Conservation (phyloP, 2,113 vertebrate species). For the Oreochromis tanganicae region DNA sequence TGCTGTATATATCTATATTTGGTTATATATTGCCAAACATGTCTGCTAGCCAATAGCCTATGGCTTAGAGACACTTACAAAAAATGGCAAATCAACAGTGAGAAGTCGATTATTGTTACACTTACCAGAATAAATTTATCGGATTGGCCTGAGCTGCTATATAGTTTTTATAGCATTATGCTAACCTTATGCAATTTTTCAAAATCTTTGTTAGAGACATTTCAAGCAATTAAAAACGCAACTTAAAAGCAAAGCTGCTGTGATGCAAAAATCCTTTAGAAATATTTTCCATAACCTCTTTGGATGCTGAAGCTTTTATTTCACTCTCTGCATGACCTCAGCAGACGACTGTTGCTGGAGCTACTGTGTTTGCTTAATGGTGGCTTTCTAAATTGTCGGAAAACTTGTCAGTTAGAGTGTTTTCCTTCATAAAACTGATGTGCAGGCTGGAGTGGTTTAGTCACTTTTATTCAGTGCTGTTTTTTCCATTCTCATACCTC, state of each 20-base stretch:
- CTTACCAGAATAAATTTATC: background rate
- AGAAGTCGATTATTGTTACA: background rate
- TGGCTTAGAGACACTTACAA: background rate
- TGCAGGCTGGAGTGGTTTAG: constrained; percentile 1
- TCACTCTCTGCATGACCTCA: background rate
- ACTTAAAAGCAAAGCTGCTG: background rate
- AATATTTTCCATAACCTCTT: background rate
- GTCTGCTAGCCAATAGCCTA: background rate
- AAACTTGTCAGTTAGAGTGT: constrained; percentile 15
- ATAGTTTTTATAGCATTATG: background rate
- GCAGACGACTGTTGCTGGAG: background rate
- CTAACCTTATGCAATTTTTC: background rate
- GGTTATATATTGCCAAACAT: background rate
- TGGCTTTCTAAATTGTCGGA: constrained; percentile 2
- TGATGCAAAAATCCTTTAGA: background rate
- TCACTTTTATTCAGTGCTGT: constrained; percentile 27
- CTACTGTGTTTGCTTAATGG: constrained; percentile 13
- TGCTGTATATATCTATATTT: background rate
- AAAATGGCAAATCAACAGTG: background rate
- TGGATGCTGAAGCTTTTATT: background rate
- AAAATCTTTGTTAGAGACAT: background rate
- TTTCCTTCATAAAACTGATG: constrained; percentile 36
- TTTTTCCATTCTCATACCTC: constrained; percentile 37
- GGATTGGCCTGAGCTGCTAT: background rate
- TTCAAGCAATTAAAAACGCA: background rate